Evolutionary conservation across 2,888 invertebrate genomes (phyloP).

Genomic region (Poecilobothrus nobilitatus): DNA sequence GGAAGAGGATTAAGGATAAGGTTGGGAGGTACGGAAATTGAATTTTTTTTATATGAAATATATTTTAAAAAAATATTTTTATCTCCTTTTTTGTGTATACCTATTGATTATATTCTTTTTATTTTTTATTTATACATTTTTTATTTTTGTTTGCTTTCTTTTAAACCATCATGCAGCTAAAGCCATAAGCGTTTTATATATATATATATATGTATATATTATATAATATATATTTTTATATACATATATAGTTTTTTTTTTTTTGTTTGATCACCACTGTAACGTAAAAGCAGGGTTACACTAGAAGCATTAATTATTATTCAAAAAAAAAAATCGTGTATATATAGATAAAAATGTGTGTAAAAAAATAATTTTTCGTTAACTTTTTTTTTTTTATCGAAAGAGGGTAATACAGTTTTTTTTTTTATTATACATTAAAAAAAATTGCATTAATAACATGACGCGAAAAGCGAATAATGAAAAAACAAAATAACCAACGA

Average conservation of each 20-base stretch:
- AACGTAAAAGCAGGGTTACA: conserved; percentile 30
- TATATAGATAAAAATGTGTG: background rate
- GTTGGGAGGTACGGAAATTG: background rate
- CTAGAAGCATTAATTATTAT: conserved; percentile 29
- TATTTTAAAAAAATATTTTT: too few species aligned
- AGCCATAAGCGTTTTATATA: background rate
- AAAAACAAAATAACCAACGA: too few species aligned
- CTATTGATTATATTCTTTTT: background rate
- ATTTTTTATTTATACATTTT: background rate
- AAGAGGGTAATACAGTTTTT: background rate
- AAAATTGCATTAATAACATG: too few species aligned
- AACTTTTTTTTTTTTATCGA: background rate
- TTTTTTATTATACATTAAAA: too few species aligned
- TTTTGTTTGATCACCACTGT: conserved; percentile 27
- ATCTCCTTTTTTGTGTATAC: background rate
- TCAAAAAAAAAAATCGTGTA: conserved; percentile 26
- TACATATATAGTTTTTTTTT: background rate
- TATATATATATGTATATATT: background rate
- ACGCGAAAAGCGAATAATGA: too few species aligned
- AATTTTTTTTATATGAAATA: background rate
- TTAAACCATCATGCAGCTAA: conserved; percentile 2
- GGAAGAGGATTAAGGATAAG: background rate
- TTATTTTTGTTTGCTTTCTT: too few species aligned
- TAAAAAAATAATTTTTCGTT: background rate
- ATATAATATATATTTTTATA: background rate